These are phyloP conservation scores for Thereva unica DNA, from an alignment of 2,888 invertebrate species.

Conservation along the genomic window DNA sequence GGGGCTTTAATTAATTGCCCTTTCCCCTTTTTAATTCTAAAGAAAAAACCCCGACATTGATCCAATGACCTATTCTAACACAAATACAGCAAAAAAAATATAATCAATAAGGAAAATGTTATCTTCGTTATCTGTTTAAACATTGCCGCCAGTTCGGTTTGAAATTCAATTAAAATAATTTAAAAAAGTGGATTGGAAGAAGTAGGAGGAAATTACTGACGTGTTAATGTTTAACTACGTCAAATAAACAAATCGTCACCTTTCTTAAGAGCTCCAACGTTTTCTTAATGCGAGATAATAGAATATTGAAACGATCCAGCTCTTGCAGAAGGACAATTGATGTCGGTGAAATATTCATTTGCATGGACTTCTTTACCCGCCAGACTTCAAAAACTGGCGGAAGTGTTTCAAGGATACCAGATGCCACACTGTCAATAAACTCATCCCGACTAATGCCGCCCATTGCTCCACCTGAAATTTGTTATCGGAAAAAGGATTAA, in stretches of 20 bases:
- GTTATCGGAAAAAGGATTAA: constrained; percentile 2
- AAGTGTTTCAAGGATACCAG: constrained; percentile 76
- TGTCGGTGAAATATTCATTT: constrained; percentile 79
- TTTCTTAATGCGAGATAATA: constrained; percentile 70
- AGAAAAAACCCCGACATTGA: no score
- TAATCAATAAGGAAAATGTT: no score
- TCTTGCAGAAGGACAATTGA: constrained; percentile 88
- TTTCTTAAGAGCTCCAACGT: constrained; percentile 76
- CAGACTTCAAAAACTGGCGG: constrained; percentile 79
- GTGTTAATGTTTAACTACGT: background rate
- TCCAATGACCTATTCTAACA: no score
- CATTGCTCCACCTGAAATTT: constrained; percentile 64
- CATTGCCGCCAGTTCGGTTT: no score
- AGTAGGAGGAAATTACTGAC: background rate
- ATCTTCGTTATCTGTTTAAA: no score
- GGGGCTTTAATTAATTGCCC: no score
- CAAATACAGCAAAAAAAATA: no score
- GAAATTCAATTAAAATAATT: no score
- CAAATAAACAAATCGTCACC: constrained; percentile 45
- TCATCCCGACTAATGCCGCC: constrained; percentile 83
- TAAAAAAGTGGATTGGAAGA: background rate
- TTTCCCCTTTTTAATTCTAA: no score
- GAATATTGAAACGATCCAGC: constrained; percentile 82
- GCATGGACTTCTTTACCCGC: constrained; percentile 78
- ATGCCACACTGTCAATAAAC: constrained; percentile 78